These are phyloP conservation scores for Patiria miniata DNA, from an alignment of 35 echinoderm and acorn worm genomes.

Conservation along the genomic window DNA sequence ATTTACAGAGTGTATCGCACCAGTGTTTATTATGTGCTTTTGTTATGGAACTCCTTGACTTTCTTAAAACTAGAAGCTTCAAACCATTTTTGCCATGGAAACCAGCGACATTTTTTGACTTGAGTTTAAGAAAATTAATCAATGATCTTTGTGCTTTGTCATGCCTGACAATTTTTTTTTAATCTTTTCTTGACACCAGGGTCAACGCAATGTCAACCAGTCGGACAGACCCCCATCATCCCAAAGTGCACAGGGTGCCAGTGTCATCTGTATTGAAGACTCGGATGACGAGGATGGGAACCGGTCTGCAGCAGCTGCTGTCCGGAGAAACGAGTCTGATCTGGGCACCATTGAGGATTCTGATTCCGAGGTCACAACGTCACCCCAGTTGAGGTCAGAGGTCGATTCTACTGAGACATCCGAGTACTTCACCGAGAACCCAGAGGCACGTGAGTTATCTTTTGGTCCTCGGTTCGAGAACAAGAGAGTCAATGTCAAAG, in stretches of 20 bases:
- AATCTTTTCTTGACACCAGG: background rate
- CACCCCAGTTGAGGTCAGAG: background rate
- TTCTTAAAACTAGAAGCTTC: too few species aligned
- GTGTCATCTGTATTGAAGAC: conserved; percentile 12
- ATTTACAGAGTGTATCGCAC: too few species aligned
- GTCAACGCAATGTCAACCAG: background rate
- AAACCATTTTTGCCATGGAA: too few species aligned
- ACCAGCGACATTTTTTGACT: too few species aligned
- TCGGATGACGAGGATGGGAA: background rate
- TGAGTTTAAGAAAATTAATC: too few species aligned
- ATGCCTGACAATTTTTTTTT: too few species aligned
- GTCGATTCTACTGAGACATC: background rate
- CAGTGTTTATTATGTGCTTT: too few species aligned
- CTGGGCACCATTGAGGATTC: background rate
- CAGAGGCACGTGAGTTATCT: background rate
- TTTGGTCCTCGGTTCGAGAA: background rate
- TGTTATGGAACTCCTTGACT: too few species aligned
- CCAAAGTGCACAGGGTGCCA: background rate
- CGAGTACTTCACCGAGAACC: background rate
- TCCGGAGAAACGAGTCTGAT: background rate
- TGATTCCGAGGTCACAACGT: background rate
- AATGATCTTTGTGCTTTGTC: too few species aligned
- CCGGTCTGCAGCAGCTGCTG: background rate
- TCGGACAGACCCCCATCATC: background rate
- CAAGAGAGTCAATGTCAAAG: background rate